Conservation (phyloP, 2,797 vertebrate species). For the Vespertilio murinus region DNA sequence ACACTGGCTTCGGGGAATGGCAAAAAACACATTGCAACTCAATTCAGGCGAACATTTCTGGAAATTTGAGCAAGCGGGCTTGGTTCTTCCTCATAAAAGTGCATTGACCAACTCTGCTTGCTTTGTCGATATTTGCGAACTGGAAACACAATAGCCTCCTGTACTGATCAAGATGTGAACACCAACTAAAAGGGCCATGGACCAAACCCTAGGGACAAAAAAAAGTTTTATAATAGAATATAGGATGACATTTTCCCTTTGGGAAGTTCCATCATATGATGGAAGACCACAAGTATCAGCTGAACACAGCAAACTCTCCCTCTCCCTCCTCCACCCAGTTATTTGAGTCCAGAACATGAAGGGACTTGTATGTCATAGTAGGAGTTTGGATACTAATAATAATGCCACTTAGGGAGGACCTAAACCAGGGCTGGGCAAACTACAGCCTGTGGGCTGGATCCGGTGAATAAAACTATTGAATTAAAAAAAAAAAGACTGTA, state of each 20-base stretch:
- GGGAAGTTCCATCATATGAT: not conserved
- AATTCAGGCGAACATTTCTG: conserved; percentile 47
- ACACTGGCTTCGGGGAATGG: not conserved
- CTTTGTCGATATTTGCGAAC: conserved; percentile 52
- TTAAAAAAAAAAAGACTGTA: too few species aligned
- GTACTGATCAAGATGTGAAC: not conserved
- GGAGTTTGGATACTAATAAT: not conserved
- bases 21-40: not conserved
- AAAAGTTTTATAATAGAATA: not conserved
- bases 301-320: not conserved
- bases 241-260: not conserved
- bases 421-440: too few species aligned
- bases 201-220: conserved; percentile 37
- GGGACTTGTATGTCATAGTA: not conserved
- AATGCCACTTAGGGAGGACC: not conserved
- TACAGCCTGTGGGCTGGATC: too few species aligned
- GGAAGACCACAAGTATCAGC: not conserved
- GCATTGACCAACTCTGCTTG: not conserved
- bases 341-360: not conserved
- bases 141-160: not conserved
- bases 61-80: conserved; percentile 27
- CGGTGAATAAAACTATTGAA: too few species aligned
- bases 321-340: not conserved
- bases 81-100: conserved; percentile 40
- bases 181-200: not conserved